phyloP scores from a whole-genome alignment of 2,797 vertebrate genomes.

The Fringilla coelebs region DNA sequence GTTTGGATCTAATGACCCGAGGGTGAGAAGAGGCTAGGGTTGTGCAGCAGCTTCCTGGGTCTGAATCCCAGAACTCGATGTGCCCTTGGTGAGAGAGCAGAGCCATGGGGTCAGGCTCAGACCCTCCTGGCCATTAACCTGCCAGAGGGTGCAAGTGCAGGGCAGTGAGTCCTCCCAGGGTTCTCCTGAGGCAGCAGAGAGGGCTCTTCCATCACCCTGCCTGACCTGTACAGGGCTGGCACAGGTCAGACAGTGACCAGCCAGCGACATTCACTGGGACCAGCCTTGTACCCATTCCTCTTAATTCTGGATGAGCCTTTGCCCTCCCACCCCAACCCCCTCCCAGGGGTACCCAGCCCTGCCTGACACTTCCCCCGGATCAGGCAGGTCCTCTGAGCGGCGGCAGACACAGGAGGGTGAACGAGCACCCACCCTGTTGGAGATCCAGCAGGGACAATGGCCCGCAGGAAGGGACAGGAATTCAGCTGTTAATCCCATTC shows the following conservation, averaged over 20 bases:
- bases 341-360: not conserved
- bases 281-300: not conserved
- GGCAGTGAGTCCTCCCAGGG: not conserved
- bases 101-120: not conserved
- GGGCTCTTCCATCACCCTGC: not conserved
- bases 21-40: not conserved
- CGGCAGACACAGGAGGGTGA: not conserved
- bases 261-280: not conserved
- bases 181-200: not conserved
- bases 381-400: rapidly evolving
- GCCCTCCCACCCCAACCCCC: rapidly evolving
- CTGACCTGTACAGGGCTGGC: not conserved
- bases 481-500: not conserved
- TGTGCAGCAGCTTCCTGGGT: not conserved
- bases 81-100: not conserved
- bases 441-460: not conserved
- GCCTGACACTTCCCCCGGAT: not conserved
- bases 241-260: not conserved
- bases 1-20: not conserved
- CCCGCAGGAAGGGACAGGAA: not conserved
- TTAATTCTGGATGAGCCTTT: not conserved
- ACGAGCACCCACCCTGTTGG: not conserved
- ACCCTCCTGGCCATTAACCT: not conserved
- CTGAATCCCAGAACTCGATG: rapidly evolving
- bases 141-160: not conserved